Percentiles rank a stretch among this genome's conserved stretches.
These are phyloP conservation scores for Denticeps clupeoides DNA, from an alignment of 2,797 vertebrate species.

Conservation along the genomic window DNA sequence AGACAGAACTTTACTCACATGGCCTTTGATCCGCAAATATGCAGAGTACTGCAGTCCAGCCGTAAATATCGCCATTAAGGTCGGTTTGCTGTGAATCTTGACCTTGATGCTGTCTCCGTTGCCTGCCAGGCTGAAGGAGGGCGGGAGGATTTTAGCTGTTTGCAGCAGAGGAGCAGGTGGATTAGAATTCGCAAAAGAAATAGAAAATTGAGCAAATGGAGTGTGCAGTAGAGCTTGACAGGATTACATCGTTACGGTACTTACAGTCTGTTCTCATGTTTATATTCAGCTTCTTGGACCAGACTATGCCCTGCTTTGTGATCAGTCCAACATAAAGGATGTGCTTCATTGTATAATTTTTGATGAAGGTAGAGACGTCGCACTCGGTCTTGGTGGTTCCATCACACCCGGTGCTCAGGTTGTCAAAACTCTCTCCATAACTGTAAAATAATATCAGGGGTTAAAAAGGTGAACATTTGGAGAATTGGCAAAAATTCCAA, in stretches of 20 bases:
- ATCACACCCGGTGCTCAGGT: conserved; percentile 7
- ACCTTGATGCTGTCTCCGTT: conserved; percentile 42
- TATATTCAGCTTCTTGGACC: background rate
- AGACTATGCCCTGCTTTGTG: rapidly evolving
- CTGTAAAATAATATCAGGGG: too few species aligned
- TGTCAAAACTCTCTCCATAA: too few species aligned
- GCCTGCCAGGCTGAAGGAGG: conserved; percentile 43
- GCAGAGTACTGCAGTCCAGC: conserved; percentile 42
- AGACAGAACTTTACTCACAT: conserved; percentile 20
- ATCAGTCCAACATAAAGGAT: conserved; percentile 40
- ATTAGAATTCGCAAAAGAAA: background rate
- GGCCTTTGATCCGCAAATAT: conserved; percentile 34
- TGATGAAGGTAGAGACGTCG: conserved; percentile 27
- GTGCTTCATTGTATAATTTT: background rate
- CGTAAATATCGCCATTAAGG: conserved; percentile 36
- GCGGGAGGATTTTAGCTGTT: conserved; percentile 44
- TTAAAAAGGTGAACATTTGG: too few species aligned
- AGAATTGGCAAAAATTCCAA: too few species aligned
- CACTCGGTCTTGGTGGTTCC: conserved; percentile 24
- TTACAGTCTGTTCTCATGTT: conserved; percentile 38
- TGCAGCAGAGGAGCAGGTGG: background rate
- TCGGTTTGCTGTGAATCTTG: conserved; percentile 38
- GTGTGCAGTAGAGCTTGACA: background rate
- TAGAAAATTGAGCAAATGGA: background rate
- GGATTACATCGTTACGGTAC: conserved; percentile 7